Percentiles rank a stretch among this genome's conserved stretches.
Conservation (phyloP, 2,888 invertebrate species). For the Tenodera sinensis region DNA sequence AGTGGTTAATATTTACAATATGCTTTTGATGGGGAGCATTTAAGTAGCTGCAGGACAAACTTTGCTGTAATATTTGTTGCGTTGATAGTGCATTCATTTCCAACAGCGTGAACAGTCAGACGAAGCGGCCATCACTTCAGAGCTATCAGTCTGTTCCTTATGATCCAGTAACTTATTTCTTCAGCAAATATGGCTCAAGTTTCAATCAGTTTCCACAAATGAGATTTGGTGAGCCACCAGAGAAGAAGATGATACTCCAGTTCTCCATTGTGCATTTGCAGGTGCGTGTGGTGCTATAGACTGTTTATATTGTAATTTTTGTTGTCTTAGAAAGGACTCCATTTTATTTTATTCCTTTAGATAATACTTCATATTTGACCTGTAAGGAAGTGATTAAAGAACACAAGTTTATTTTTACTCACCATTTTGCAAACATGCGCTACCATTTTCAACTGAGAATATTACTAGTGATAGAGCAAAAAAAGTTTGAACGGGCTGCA, state of each 20-base stretch:
- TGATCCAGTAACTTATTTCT: constrained; percentile 82
- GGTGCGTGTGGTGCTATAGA: constrained; percentile 34
- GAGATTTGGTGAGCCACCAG: constrained; percentile 69
- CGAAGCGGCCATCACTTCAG: constrained; percentile 25
- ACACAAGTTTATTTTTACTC: not conserved
- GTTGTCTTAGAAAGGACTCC: not conserved
- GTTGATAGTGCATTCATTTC: not conserved
- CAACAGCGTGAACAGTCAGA: not conserved
- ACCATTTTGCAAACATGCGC: not conserved
- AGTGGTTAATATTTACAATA: not conserved
- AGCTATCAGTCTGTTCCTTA: constrained; percentile 52
- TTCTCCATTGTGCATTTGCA: constrained; percentile 72
- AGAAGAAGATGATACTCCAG: constrained; percentile 61
- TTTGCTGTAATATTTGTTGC: no score
- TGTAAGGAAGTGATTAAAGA: not conserved
- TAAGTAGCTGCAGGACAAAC: no score
- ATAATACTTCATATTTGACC: not conserved
- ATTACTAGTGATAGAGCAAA: no score
- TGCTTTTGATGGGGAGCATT: not conserved
- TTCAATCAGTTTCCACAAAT: constrained; percentile 87
- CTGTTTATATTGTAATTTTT: not conserved
- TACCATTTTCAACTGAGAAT: no score
- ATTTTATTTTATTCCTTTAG: constrained; percentile 3
- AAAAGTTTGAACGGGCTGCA: no score
- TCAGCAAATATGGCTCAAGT: constrained; percentile 87